Evolutionary conservation across 2,888 invertebrate genomes (phyloP).

Genomic region (Caradrina clavipalpis): DNA sequence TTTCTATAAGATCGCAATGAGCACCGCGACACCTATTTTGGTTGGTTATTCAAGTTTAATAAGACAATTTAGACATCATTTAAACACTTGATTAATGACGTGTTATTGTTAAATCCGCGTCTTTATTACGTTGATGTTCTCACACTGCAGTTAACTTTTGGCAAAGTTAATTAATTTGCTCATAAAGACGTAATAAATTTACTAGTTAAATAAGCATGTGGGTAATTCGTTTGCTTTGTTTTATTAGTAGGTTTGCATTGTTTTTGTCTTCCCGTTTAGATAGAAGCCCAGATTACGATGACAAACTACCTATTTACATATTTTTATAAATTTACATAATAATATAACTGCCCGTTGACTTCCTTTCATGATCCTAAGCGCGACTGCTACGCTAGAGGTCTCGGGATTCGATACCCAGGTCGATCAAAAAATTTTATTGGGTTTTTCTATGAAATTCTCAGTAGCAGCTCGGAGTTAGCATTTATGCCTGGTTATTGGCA

Average conservation of each 20-base stretch:
- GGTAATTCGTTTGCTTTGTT: slow-evolving; percentile 13
- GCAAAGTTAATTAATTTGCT: slow-evolving; percentile 26
- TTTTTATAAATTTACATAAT: too few relatives aligned
- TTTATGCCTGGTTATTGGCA: too few relatives aligned
- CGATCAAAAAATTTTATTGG: too few relatives aligned
- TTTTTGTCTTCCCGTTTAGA: slow-evolving; percentile 2
- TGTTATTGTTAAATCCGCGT: slow-evolving; percentile 43
- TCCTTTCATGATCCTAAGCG: too few relatives aligned
- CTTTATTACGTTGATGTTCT: slow-evolving; percentile 32
- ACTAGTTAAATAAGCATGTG: background rate
- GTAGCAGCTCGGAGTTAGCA: too few relatives aligned
- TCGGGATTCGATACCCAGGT: too few relatives aligned
- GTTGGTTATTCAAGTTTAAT: slow-evolving; percentile 64
- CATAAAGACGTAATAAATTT: slow-evolving; percentile 12
- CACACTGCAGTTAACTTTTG: slow-evolving; percentile 25
- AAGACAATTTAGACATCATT: slow-evolving; percentile 51
- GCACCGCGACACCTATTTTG: slow-evolving; percentile 55
- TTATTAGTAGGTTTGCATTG: background rate
- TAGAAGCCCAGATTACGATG: background rate
- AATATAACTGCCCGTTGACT: too few relatives aligned
- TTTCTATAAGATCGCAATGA: slow-evolving; percentile 59
- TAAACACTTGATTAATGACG: slow-evolving; percentile 53
- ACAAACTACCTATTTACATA: background rate
- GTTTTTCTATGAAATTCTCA: too few relatives aligned
- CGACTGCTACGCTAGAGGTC: too few relatives aligned